phyloP scores from a whole-genome alignment of 1,140 invertebrate genomes.

The Aphaenogaster ashmeadi region DNA sequence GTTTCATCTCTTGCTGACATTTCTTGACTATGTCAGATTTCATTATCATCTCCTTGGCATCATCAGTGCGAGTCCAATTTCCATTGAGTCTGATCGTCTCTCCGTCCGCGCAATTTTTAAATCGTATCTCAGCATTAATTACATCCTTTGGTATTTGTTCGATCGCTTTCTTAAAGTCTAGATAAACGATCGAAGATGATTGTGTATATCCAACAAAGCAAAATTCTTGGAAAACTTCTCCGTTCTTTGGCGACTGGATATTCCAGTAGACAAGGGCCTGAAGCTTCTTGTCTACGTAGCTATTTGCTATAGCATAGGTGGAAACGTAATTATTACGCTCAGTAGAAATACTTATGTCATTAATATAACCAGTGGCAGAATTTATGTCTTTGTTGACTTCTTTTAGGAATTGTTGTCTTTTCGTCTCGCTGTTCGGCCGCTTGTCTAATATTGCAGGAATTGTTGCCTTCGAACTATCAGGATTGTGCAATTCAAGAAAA shows the following conservation, averaged over 20 bases:
- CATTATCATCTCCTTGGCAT: slow-evolving; percentile 86
- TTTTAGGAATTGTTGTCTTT: slow-evolving; percentile 87
- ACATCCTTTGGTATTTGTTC: slow-evolving; percentile 85
- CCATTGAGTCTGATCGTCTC: slow-evolving; percentile 85
- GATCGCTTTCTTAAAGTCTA: slow-evolving; percentile 87
- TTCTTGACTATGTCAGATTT: slow-evolving; percentile 81
- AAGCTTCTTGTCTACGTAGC: slow-evolving; percentile 87
- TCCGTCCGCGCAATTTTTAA: slow-evolving; percentile 83
- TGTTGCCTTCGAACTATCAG: neutral
- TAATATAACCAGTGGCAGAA: slow-evolving; percentile 78
- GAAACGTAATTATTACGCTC: slow-evolving; percentile 82
- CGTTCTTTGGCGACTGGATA: slow-evolving; percentile 73
- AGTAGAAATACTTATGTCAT: slow-evolving; percentile 85
- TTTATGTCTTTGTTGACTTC: slow-evolving; percentile 87
- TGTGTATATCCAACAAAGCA: slow-evolving; percentile 82
- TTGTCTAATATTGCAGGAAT: slow-evolving; percentile 76
- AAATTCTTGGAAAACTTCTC: slow-evolving; percentile 81
- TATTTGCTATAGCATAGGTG: slow-evolving; percentile 87
- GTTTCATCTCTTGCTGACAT: slow-evolving; percentile 87
- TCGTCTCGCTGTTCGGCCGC: slow-evolving; percentile 81
- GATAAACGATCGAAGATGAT: slow-evolving; percentile 82
- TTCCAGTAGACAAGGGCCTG: slow-evolving; percentile 85
- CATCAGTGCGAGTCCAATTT: slow-evolving; percentile 85
- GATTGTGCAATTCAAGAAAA: too few relatives aligned
- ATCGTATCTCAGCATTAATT: slow-evolving; percentile 86